Conservation (phyloP, 2,113 vertebrate species). For the Xiphorhynchus elegans region DNA sequence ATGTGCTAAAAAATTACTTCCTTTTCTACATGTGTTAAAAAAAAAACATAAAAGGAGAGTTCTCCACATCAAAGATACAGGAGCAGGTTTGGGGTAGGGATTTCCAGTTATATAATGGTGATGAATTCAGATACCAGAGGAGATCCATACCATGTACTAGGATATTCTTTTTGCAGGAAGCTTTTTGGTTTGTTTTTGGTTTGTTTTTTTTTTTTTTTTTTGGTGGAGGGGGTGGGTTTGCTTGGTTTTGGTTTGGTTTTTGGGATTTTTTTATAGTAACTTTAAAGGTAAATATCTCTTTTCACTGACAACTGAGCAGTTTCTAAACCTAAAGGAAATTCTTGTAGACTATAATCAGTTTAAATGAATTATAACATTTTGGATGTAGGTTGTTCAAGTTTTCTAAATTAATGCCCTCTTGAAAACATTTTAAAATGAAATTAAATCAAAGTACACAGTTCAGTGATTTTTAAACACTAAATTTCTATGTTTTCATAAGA, state of each 20-base stretch:
- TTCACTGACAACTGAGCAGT: neutral
- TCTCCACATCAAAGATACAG: accelerated
- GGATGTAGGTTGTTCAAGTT: neutral
- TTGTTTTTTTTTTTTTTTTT: neutral
- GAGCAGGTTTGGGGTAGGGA: neutral
- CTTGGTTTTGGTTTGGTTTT: neutral
- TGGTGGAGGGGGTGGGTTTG: no score
- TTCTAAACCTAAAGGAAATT: neutral
- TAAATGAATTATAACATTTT: neutral
- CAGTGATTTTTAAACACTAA: neutral
- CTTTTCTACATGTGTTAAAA: no score
- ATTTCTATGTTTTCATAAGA: neutral
- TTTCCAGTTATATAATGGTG: neutral
- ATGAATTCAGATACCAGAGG: neutral
- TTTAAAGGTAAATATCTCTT: neutral
- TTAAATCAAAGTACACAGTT: neutral
- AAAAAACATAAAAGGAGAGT: neutral
- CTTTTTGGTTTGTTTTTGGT: neutral
- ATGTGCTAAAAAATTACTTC: neutral
- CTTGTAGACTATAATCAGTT: neutral
- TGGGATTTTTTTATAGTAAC: neutral
- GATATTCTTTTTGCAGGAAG: neutral
- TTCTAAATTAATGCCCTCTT: neutral
- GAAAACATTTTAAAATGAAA: neutral
- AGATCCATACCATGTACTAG: neutral